Percentiles rank a stretch among this genome's conserved stretches.
These are phyloP conservation scores for Neolamprologus multifasciatus DNA, from an alignment of 2,797 vertebrate genomes.

Conservation along the genomic window DNA sequence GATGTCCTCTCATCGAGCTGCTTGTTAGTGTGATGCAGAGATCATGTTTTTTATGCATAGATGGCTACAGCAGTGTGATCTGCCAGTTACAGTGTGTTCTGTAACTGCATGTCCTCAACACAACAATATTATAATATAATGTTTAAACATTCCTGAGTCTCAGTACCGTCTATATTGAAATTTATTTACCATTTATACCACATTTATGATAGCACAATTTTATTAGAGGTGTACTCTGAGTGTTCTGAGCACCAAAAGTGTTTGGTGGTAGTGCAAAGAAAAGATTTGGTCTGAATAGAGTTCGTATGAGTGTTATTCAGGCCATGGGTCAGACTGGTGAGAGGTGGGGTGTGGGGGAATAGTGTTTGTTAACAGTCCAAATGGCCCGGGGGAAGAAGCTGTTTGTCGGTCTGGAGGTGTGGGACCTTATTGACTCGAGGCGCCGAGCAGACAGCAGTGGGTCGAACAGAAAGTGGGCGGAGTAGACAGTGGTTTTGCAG, in stretches of 20 bases:
- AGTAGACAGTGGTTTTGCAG: neutral
- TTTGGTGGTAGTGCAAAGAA: neutral
- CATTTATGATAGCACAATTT: neutral
- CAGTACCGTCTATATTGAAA: neutral
- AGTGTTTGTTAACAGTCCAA: neutral
- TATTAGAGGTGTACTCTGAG: neutral
- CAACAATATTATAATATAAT: neutral
- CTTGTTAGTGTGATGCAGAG: neutral
- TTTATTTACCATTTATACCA: neutral
- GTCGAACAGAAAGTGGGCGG: neutral
- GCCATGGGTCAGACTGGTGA: neutral
- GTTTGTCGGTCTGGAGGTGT: neutral
- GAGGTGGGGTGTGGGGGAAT: neutral
- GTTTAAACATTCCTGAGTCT: neutral
- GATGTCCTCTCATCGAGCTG: neutral
- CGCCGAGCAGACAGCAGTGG: fast-evolving
- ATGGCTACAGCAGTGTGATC: neutral
- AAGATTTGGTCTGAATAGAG: neutral
- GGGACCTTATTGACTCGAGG: neutral
- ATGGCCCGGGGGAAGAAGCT: neutral
- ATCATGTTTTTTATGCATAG: neutral
- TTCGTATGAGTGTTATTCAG: neutral
- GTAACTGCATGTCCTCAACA: neutral
- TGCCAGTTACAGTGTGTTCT: neutral
- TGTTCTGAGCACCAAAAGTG: neutral